Percentiles rank a stretch among this genome's conserved stretches.
These are phyloP conservation scores for Notamacropus eugenii DNA, from an alignment of 2,797 vertebrate species.

Conservation along the genomic window DNA sequence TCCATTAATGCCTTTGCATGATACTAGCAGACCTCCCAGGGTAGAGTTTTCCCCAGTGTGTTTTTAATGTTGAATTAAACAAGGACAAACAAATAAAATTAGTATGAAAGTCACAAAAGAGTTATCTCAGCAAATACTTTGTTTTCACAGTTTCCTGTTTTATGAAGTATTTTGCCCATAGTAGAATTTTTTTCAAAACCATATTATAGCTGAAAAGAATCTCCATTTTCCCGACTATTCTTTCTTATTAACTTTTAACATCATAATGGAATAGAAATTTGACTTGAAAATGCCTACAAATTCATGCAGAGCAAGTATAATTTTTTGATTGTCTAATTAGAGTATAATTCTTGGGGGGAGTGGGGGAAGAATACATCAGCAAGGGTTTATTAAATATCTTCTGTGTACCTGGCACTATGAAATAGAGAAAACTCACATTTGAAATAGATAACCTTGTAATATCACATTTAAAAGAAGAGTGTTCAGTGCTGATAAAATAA, in stretches of 20 bases:
- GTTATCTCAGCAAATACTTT: conserved; percentile 13
- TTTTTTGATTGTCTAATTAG: conserved; percentile 54
- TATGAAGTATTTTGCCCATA: conserved; percentile 39
- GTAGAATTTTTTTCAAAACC: conserved; percentile 15
- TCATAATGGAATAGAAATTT: conserved; percentile 10
- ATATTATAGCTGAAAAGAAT: conserved; percentile 18
- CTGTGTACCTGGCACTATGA: background rate
- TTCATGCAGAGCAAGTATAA: background rate
- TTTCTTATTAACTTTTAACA: conserved; percentile 6
- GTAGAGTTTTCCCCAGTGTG: conserved; percentile 15
- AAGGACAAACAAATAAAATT: conserved; percentile 22
- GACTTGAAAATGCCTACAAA: conserved; percentile 39
- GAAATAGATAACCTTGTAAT: background rate
- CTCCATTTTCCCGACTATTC: background rate
- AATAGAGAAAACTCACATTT: background rate
- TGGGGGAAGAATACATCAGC: background rate
- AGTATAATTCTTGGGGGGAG: background rate
- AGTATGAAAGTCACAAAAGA: background rate
- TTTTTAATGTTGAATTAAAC: conserved; percentile 44
- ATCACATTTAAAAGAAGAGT: background rate
- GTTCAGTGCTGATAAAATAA: background rate
- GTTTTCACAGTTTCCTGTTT: conserved; percentile 4
- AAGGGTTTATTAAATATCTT: background rate
- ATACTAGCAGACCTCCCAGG: background rate
- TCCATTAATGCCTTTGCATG: conserved; percentile 21